Evolutionary conservation across 2,797 vertebrate genomes (phyloP), one percentile per base, ranked within the genome.

Genomic region (Phrynocephalus forsythii): DNA sequence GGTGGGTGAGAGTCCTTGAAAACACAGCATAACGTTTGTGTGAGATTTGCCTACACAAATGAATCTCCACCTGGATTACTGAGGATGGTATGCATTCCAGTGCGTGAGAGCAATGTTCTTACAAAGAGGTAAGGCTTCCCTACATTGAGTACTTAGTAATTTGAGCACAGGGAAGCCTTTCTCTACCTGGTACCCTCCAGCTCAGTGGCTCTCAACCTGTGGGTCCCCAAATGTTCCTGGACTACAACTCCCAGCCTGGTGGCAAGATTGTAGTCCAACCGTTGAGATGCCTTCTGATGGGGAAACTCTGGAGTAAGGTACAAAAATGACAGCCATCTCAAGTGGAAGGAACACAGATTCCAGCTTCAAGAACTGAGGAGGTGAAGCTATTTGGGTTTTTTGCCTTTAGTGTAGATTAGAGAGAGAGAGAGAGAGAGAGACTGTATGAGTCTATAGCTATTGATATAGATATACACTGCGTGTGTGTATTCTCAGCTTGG

Each of bases 401-500:
- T 81, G 76, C 52, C 30, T 60, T 71, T 28, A 80, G 38, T 71
- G 60, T 28, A 72, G 48, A 72, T 60, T 44, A 44, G 38, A 44
- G 38, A 44, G 38, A 44, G 38, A 38, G 38, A 38, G 38, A 38
- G 38, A 44, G 38, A 44, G 38, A 44, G 38, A 44, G 38, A 44
- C 38, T 44, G 38, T 44, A 44, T 44, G 38, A 4, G 38, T 44
- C 52, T 52, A 52, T 52, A 52, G 52, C 52, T 52, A 52, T 52
- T 8, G 7, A 52, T 52, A 11, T 52, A 11, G 7, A 11, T 52
- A 11, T 52, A 11, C 11, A 11, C 5, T 20, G 82, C 24, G 48
- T 72, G 82, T 73, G 50, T 60, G 26, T n/a, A 11, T 28, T 60
- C 85, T 38, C 94, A 56, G 91, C 94, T 92, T 93, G 93, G 86